Conservation (phyloP, 2,113 vertebrate species). For the Campylomormyrus tamandua region DNA sequence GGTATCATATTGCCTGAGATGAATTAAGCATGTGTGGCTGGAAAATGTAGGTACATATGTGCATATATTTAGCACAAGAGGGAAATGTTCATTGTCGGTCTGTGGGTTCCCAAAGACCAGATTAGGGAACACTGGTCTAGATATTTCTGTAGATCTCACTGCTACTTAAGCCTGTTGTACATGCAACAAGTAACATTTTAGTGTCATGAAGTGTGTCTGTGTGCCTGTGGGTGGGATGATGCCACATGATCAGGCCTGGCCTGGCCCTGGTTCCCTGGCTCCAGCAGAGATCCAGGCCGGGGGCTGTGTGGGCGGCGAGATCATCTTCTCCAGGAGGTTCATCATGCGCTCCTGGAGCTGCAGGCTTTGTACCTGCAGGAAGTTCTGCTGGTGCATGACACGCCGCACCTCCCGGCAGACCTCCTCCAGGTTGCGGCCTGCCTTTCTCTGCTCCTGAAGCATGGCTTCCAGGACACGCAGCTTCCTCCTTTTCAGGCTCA, state of each 20-base stretch:
- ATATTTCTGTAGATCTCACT: not conserved
- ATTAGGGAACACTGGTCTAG: no score
- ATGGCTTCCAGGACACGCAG: conserved; percentile 84
- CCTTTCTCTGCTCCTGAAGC: conserved; percentile 81
- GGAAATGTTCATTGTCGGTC: not conserved
- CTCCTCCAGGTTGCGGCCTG: conserved; percentile 84
- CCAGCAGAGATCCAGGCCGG: conserved; percentile 31
- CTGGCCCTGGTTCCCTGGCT: conserved; percentile 40
- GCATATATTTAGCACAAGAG: not conserved
- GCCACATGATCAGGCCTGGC: not conserved
- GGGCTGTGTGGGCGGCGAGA: conserved; percentile 48
- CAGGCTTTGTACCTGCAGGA: conserved; percentile 88
- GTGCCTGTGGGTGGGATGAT: not conserved
- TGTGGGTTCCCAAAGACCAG: no score
- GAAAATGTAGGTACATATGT: not conserved
- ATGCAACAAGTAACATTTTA: not conserved
- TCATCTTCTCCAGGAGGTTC: conserved; percentile 90
- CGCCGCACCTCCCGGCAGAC: conserved; percentile 84
- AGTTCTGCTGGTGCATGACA: conserved; percentile 88
- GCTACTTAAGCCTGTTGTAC: not conserved
- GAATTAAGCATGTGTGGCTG: conserved; percentile 3
- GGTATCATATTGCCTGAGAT: not conserved
- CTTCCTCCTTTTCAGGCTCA: conserved; percentile 77
- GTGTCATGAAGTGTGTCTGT: not conserved
- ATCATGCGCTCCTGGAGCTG: conserved; percentile 96